Evolutionary conservation across 2,888 invertebrate species (phyloP), one percentile per base, ranked within the genome.

Genomic region (Phortica magna): DNA sequence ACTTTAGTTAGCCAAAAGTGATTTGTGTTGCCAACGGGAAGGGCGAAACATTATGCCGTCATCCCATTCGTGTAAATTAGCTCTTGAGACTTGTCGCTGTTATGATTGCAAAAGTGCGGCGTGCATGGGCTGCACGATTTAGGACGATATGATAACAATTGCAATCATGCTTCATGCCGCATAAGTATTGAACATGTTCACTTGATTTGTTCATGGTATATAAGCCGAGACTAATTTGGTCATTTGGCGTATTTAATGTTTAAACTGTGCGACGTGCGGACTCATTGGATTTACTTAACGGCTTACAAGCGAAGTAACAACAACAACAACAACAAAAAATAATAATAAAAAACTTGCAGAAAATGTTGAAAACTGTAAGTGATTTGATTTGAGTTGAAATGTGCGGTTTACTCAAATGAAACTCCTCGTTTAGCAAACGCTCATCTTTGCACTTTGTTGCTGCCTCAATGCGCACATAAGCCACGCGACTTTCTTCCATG

Each of bases 41-140:
- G 48, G 48, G 48, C 14, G 7, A 9, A 12, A 12, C 14, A 48
- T 48, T 12, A 2, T 9, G 48, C 48, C 9, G 9, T 12, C 14
- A 48, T 48, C 14, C 48, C 48, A 48, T 31, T 31, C 31, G 31
- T 4, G 31, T 31, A 31, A 31, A 31, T 31, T 31, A 31, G 31
- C 31, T 31, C 31, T 31, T n/a, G n/a, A n/a, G 43, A 43, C 10
- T 10, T 48, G 9, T 48, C 14, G 14, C 14, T 48, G 41, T 55
- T 22, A 53, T 53, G 59, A 81, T 84, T 85, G 87, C 88, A 83
- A 88, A 85, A 85, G 76, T 75, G 82, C 78, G 78, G 82, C 88
- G 82, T 87, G 85, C 88, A 86, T 80, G 84, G 80, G 83, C 75
- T 78, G 82, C 85, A 85, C 85, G 85, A 85, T 84, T 88, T 75